Base-by-base conservation (phyloP, 2,797 vertebrate genomes). In the Hippoglossus hippoglossus region DNA sequence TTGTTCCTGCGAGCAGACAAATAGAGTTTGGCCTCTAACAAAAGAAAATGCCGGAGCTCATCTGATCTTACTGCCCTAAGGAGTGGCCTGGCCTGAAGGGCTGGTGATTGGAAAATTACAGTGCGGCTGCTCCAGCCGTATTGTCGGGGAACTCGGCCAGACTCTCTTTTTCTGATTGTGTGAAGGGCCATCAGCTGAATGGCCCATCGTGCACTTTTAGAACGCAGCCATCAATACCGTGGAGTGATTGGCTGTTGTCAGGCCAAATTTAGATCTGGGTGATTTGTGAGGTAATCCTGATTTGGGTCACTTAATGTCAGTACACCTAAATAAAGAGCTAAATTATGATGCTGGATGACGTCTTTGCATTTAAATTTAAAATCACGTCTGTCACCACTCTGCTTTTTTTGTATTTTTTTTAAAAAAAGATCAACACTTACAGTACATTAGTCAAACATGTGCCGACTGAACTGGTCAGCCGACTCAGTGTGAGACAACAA, bases 81-180 rank as follows among this genome's bases (percentile, higher is more conserved):
- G 91, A 93, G 88, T 73, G 88, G 89, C 84, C 86, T 51, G 82
- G 86, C 82, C 87, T 89, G 90, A 91, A 92, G 86, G 87, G 91
- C 87, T 72, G 74, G 91, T 94, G 93, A 95, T 94, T 94, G 93
- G 92, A 93, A 92, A 94, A 94, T 95, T 89, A 93, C 88, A 90
- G 93, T 86, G 44, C 44, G 15, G 83, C 86, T 71, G 81, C 89
- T 87, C 76, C 52, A 67, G 80, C 75, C 77, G 74, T 78, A 83
- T 89, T 90, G 87, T 90, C 67, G 82, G 63, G 62, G 61, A 81
- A 82, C 84, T 79, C 63, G 16, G 75, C 55, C 82, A 76, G 79
- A 85, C 85, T 83, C 79, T 81, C 13, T 25, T 4, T 77, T 81
- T 80, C 71, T 79, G 70, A 81, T 74, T 86, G 80, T 87, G 83